A percentile compares a stretch with the other conserved stretches of the same genome.
Evolutionary conservation across 2,888 invertebrate genomes (phyloP).

Genomic region (Tetheella fluctuosa): DNA sequence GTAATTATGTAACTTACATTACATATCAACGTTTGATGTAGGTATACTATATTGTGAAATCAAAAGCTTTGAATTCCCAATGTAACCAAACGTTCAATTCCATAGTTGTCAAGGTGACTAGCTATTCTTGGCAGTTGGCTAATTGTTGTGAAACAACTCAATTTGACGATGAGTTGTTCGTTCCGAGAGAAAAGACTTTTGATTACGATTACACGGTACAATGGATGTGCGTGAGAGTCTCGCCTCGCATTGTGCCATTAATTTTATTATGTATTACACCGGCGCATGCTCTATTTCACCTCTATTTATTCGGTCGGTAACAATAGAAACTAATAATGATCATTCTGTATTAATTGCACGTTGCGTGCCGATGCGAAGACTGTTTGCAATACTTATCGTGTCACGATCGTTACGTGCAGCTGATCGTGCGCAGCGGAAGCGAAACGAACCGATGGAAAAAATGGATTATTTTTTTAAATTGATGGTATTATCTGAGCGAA

Average conservation of each 20-base stretch:
- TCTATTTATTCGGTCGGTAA: slow-evolving; percentile 68
- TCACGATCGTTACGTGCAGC: slow-evolving; percentile 62
- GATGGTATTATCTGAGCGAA: slow-evolving; percentile 47
- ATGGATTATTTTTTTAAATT: slow-evolving; percentile 49
- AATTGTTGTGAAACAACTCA: slow-evolving; percentile 66
- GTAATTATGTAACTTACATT: not conserved
- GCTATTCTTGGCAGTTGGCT: slow-evolving; percentile 34
- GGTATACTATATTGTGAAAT: slow-evolving; percentile 27
- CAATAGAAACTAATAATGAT: slow-evolving; percentile 79
- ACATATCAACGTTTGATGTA: not conserved
- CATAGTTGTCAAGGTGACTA: slow-evolving; percentile 27
- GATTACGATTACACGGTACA: slow-evolving; percentile 74
- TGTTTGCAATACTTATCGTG: slow-evolving; percentile 61
- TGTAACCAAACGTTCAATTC: slow-evolving; percentile 22
- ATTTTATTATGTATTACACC: slow-evolving; percentile 73
- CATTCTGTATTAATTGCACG: slow-evolving; percentile 72
- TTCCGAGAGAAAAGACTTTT: slow-evolving; percentile 71
- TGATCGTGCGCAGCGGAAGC: slow-evolving; percentile 62
- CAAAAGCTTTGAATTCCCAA: slow-evolving; percentile 26
- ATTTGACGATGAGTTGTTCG: slow-evolving; percentile 58
- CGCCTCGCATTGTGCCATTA: slow-evolving; percentile 67
- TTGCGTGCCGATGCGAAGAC: slow-evolving; percentile 62
- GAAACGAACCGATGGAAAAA: slow-evolving; percentile 35
- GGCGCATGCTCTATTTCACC: slow-evolving; percentile 62
- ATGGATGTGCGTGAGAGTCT: slow-evolving; percentile 74